A percentile compares a stretch with the other conserved stretches of the same genome.
These are phyloP conservation scores for Lasioglossum oenotherae DNA, from an alignment of 2,888 invertebrate genomes.

Conservation along the genomic window DNA sequence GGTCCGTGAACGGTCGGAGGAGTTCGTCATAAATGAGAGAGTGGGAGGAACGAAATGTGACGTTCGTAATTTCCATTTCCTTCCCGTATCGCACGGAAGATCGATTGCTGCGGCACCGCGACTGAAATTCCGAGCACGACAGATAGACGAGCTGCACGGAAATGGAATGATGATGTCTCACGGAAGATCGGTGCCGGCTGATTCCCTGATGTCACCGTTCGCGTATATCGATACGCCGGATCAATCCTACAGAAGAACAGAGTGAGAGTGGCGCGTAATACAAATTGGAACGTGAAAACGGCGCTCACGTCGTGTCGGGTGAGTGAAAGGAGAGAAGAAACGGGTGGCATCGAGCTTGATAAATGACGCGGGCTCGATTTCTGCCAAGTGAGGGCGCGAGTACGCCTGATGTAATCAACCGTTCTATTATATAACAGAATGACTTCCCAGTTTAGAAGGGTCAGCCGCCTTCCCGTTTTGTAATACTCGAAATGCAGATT, in stretches of 20 bases:
- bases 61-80: conserved; percentile 63
- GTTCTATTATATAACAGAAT: conserved; percentile 81
- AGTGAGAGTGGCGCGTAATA: conserved; percentile 68
- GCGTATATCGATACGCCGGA: conserved; percentile 59
- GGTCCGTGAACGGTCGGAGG: neutral
- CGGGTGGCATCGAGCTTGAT: conserved; percentile 76
- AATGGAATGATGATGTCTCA: conserved; percentile 69
- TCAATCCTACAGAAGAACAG: conserved; percentile 72
- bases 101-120: conserved; percentile 58
- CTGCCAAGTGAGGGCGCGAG: conserved; percentile 69
- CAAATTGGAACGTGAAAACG: conserved; percentile 74
- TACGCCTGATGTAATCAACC: conserved; percentile 79
- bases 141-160: conserved; percentile 57
- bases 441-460: conserved; percentile 77
- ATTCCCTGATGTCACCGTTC: conserved; percentile 43
- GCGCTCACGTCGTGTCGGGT: conserved; percentile 53
- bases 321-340: conserved; percentile 65
- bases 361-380: conserved; percentile 80
- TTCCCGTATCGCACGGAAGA: conserved; percentile 50
- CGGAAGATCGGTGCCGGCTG: conserved; percentile 49
- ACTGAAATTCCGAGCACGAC: conserved; percentile 64
- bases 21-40: conserved; percentile 33
- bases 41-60: conserved; percentile 50
- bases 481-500: conserved; percentile 29
- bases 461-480: conserved; percentile 42